Conservation (phyloP, 2,888 invertebrate genomes). For the Schrankia costaestrigalis region DNA sequence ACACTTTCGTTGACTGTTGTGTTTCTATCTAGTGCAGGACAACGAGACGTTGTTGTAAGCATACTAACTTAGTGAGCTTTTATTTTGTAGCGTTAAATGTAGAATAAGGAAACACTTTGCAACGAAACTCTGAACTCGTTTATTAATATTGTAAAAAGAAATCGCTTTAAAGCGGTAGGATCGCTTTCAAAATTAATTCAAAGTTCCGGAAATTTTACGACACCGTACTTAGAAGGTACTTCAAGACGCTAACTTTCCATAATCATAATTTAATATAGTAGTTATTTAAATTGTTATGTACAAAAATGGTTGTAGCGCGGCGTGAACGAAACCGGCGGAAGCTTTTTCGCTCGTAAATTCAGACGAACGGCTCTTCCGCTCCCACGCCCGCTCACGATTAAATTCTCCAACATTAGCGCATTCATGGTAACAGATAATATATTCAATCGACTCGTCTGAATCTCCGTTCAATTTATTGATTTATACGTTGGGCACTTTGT, state of each 20-base stretch:
- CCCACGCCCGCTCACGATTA: conserved; percentile 50
- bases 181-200: background rate
- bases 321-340: conserved; percentile 53
- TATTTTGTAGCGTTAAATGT: conserved; percentile 7
- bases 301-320: conserved; percentile 38
- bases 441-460: conserved; percentile 42
- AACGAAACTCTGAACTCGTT: no score
- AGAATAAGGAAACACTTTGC: no score
- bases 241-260: conserved; percentile 3
- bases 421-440: conserved; percentile 58
- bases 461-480: conserved; percentile 46
- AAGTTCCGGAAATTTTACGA: conserved; percentile 1
- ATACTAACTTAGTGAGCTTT: conserved; percentile 16
- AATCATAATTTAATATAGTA: conserved; percentile 27
- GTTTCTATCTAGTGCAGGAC: conserved; percentile 5
- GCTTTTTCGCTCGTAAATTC: conserved; percentile 62
- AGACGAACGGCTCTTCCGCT: conserved; percentile 48
- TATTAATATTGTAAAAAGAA: no score
- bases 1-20: conserved; percentile 12
- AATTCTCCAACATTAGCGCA: conserved; percentile 62
- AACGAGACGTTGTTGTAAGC: conserved; percentile 8
- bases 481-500: conserved; percentile 32
- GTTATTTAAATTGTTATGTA: conserved; percentile 36
- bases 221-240: background rate
- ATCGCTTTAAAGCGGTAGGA: no score